A percentile compares a stretch with the other conserved stretches of the same genome.
Conservation (phyloP, 2,797 vertebrate species). For the Zalophus californianus region DNA sequence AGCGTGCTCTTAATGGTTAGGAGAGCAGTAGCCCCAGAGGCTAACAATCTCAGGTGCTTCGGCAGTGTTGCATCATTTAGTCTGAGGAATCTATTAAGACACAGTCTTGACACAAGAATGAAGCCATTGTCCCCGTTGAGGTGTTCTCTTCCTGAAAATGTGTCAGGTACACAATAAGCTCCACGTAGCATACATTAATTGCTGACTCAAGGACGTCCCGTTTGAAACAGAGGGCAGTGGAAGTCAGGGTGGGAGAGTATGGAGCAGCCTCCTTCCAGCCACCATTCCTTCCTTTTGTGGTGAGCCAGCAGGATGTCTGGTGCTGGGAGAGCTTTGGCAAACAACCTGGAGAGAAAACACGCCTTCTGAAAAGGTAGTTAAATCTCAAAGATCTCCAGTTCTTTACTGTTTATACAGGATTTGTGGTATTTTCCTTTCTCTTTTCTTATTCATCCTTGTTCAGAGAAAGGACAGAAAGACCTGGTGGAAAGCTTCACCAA, state of each 20-base stretch:
- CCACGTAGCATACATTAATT: background rate
- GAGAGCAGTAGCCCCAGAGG: constrained; percentile 9
- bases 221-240: background rate
- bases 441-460: constrained; percentile 42
- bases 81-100: constrained; percentile 33
- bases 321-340: constrained; percentile 43
- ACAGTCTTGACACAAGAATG: background rate
- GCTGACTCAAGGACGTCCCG: background rate
- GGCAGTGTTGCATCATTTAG: background rate
- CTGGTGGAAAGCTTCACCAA: constrained; percentile 42
- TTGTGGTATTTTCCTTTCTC: constrained; percentile 56
- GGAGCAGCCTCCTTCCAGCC: background rate
- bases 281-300: background rate
- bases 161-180: background rate
- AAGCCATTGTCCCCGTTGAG: background rate
- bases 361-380: constrained; percentile 44
- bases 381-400: constrained; percentile 51
- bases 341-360: constrained; percentile 62
- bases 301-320: background rate
- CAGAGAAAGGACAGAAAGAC: constrained; percentile 55
- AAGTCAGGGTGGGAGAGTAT: background rate
- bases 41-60: background rate
- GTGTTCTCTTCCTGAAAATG: background rate
- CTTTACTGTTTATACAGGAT: constrained; percentile 26
- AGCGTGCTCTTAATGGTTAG: constrained; percentile 6